These are phyloP conservation scores for Macrobrachium rosenbergii DNA, from an alignment of 1,140 invertebrate genomes.

Conservation along the genomic window DNA sequence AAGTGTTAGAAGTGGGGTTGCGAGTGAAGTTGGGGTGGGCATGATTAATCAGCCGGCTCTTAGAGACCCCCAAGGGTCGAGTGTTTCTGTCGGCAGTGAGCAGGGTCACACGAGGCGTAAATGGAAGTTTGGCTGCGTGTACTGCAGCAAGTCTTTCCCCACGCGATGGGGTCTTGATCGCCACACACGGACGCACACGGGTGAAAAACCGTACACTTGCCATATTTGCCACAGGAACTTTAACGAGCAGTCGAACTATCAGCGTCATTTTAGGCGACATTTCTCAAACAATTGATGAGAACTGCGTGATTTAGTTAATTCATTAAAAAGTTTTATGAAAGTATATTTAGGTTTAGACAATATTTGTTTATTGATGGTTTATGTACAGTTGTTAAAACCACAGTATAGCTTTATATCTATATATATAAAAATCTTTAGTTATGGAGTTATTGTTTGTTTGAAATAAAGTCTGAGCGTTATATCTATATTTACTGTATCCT, in stretches of 20 bases:
- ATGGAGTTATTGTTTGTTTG: too few relatives aligned
- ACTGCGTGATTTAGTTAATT: not conserved
- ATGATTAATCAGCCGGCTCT: too few relatives aligned
- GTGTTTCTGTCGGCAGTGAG: not conserved
- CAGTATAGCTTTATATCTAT: not conserved
- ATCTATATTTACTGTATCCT: too few relatives aligned
- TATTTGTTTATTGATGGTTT: too few relatives aligned
- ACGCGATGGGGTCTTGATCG: conserved; percentile 72
- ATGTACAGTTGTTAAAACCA: not conserved
- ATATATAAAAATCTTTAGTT: too few relatives aligned
- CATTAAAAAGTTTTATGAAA: not conserved
- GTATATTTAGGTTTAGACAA: not conserved
- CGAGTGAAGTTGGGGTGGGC: not conserved
- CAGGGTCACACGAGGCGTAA: conserved; percentile 25
- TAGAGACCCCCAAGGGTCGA: too few relatives aligned
- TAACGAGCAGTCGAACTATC: conserved; percentile 58
- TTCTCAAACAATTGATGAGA: conserved; percentile 43
- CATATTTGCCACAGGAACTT: conserved; percentile 56
- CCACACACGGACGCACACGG: conserved; percentile 72
- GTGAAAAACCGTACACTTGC: conserved; percentile 67
- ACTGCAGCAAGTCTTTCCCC: conserved; percentile 72
- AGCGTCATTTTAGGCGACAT: conserved; percentile 55
- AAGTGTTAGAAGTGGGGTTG: not conserved
- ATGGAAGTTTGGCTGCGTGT: conserved; percentile 63
- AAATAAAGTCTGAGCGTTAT: too few relatives aligned